Evolutionary conservation across 2,113 vertebrate species (phyloP).

Genomic region (Gallinago undulata): DNA sequence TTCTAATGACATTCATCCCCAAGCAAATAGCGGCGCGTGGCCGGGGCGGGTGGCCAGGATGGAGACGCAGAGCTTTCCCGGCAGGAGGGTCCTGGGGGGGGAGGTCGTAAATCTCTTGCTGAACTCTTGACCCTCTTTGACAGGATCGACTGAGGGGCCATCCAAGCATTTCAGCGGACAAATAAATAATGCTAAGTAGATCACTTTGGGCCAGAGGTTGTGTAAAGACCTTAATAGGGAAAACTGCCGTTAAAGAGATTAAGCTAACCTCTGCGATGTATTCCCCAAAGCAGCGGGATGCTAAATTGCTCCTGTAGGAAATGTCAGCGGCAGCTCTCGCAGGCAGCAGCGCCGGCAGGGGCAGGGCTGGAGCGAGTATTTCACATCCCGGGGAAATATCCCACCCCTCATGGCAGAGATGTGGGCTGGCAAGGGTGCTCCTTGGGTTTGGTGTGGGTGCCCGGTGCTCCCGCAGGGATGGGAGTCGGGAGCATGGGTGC

Average conservation of each 20-base stretch:
- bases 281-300: not conserved
- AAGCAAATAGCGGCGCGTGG: not conserved
- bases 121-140: conserved; percentile 45
- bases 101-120: conserved; percentile 12
- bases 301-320: conserved; percentile 37
- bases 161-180: conserved; percentile 11
- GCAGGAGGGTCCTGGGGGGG: not conserved
- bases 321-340: not conserved
- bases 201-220: conserved; percentile 57
- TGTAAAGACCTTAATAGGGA: conserved; percentile 57
- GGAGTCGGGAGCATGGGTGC: not conserved
- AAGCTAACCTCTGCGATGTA: conserved; percentile 15
- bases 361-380: not conserved
- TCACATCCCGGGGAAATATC: not conserved
- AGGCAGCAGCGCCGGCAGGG: not conserved
- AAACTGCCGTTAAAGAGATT: conserved; percentile 50
- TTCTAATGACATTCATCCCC: not conserved
- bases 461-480: accelerated
- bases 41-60: not conserved
- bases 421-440: not conserved
- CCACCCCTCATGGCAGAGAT: not conserved
- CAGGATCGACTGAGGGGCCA: conserved; percentile 19
- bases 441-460: not conserved
- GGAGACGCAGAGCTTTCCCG: not conserved
- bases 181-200: conserved; percentile 64